Conservation (phyloP, 2,797 vertebrate species). For the Chromobotia macracanthus region DNA sequence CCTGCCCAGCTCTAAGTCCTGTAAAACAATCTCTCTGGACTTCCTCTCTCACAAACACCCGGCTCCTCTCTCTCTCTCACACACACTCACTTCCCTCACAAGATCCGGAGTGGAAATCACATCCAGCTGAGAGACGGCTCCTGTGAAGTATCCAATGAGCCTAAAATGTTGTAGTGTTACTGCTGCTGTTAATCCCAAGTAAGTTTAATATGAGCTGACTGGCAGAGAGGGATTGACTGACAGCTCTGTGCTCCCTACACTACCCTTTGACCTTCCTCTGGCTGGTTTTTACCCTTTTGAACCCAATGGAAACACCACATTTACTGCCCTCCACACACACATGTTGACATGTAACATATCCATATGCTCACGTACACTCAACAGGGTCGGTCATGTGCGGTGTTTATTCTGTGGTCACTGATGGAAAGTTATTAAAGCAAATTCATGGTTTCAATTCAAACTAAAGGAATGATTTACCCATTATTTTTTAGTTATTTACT, state of each 20-base stretch:
- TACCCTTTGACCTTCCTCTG: constrained; percentile 73
- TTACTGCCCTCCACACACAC: neutral
- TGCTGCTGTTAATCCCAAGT: constrained; percentile 65
- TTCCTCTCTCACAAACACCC: constrained; percentile 58
- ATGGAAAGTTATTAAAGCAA: no score
- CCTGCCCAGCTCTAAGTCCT: constrained; percentile 60
- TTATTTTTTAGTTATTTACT: no score
- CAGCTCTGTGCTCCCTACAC: constrained; percentile 75
- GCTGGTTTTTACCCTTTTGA: constrained; percentile 8
- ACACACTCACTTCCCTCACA: constrained; percentile 54
- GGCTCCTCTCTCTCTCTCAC: constrained; percentile 27
- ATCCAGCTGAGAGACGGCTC: constrained; percentile 79
- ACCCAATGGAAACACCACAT: neutral
- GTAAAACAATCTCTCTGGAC: constrained; percentile 72
- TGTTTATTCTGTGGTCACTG: no score
- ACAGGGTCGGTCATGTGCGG: neutral
- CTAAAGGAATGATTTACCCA: no score
- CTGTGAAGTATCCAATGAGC: constrained; percentile 58
- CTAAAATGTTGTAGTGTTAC: neutral
- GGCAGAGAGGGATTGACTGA: constrained; percentile 71
- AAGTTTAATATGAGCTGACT: constrained; percentile 67
- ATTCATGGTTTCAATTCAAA: no score
- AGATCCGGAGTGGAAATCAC: constrained; percentile 79
- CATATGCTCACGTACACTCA: neutral
- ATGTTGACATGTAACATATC: neutral